phyloP scores from a whole-genome alignment of 1,140 invertebrate species.

The Geopemphigus sp. region DNA sequence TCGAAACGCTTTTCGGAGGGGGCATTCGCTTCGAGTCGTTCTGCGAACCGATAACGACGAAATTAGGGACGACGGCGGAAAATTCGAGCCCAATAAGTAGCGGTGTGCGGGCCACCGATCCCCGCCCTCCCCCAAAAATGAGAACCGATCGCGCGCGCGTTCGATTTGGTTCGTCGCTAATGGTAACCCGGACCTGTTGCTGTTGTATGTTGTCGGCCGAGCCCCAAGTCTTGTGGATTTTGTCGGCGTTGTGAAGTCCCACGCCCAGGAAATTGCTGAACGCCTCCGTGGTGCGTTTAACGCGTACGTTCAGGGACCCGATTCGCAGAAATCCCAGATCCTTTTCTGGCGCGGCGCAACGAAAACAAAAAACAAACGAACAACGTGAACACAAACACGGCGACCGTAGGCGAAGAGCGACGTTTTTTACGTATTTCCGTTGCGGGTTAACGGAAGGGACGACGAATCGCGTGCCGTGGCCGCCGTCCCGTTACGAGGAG shows the following conservation, averaged over 20 bases:
- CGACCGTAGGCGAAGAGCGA: too few species aligned
- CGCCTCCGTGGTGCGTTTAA: slow-evolving; percentile 86
- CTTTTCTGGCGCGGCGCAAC: slow-evolving; percentile 66
- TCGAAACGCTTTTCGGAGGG: slow-evolving; percentile 66
- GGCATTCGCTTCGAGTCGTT: slow-evolving; percentile 59
- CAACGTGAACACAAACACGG: slow-evolving; percentile 27
- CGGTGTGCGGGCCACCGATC: too few species aligned
- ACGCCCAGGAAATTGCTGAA: slow-evolving; percentile 84
- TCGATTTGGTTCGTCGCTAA: not conserved
- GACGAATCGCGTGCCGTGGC: too few species aligned
- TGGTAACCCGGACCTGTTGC: not conserved
- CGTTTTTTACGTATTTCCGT: too few species aligned
- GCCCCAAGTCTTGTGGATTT: slow-evolving; percentile 79
- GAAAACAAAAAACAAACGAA: slow-evolving; percentile 51
- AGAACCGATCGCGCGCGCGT: too few species aligned
- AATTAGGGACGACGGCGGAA: too few species aligned
- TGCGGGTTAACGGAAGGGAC: too few species aligned
- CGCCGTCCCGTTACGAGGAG: too few species aligned
- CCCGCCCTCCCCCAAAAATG: too few species aligned
- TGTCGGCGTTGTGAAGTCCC: slow-evolving; percentile 59
- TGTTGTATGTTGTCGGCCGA: slow-evolving; percentile 75
- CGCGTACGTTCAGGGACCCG: slow-evolving; percentile 85
- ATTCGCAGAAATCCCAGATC: slow-evolving; percentile 83
- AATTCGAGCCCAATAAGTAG: too few species aligned
- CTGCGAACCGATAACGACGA: not conserved